Evolutionary conservation across 2,113 vertebrate genomes (phyloP).

Genomic region (Passer domesticus): DNA sequence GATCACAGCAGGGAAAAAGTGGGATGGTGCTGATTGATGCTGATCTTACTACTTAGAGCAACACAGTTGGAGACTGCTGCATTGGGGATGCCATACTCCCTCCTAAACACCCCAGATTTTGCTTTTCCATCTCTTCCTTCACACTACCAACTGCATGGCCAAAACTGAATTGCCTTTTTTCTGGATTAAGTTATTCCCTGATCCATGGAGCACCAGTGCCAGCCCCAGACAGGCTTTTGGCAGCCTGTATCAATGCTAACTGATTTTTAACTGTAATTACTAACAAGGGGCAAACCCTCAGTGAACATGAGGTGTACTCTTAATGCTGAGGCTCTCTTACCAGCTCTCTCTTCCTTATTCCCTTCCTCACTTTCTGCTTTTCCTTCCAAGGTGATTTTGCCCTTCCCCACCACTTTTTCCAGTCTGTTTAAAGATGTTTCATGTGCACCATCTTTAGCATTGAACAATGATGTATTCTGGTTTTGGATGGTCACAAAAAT

Average conservation of each 20-base stretch:
- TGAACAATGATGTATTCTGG: neutral
- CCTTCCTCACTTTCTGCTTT: neutral
- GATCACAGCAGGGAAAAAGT: neutral
- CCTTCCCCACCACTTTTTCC: neutral
- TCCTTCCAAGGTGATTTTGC: neutral
- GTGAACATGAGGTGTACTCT: neutral
- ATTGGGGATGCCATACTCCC: fast-evolving
- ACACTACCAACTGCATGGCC: neutral
- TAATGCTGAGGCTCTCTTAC: neutral
- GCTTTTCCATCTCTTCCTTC: neutral
- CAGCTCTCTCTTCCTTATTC: neutral
- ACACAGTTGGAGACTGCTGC: neutral
- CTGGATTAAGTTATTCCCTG: neutral
- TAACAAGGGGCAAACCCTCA: neutral
- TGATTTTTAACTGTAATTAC: no score
- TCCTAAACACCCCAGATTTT: neutral
- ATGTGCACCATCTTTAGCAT: neutral
- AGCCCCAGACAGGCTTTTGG: neutral
- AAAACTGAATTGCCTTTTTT: neutral
- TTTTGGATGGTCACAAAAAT: neutral
- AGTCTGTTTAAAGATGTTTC: neutral
- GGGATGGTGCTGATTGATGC: neutral
- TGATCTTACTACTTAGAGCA: neutral
- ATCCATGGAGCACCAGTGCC: neutral
- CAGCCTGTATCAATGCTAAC: neutral